These are phyloP conservation scores for Holothuria scabra DNA, from an alignment of 53 echinoderm and acorn worm species.

Conservation along the genomic window DNA sequence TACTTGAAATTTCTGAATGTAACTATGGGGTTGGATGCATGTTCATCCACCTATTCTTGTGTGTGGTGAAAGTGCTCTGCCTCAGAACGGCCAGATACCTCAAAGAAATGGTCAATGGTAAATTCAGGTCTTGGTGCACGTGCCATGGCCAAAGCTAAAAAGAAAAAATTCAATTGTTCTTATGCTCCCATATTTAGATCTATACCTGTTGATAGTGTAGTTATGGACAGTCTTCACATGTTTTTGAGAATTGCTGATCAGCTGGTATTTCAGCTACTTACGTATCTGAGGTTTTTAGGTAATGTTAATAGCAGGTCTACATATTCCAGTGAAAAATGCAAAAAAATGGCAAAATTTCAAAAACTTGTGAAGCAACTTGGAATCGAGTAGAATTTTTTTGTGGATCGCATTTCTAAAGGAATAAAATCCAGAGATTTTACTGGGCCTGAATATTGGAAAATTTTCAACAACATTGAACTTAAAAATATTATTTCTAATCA, in stretches of 20 bases:
- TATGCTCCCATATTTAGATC: constrained; percentile 9
- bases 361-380: constrained; percentile 23
- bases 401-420: constrained; percentile 30
- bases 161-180: too few relatives aligned
- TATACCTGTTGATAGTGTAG: neutral
- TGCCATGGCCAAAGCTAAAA: too few relatives aligned
- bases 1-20: too few relatives aligned
- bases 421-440: constrained; percentile 22
- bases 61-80: too few relatives aligned
- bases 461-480: constrained; percentile 6
- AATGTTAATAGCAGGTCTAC: constrained; percentile 30
- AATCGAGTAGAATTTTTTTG: constrained; percentile 11
- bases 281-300: constrained; percentile 17
- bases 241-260: constrained; percentile 25
- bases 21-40: too few relatives aligned
- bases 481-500: constrained; percentile 10
- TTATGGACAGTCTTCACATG: constrained; percentile 27
- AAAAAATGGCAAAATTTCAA: constrained; percentile 29
- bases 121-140: too few relatives aligned
- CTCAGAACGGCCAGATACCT: too few relatives aligned
- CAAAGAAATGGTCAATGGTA: too few relatives aligned
- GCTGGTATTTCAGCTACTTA: constrained; percentile 6
- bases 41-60: too few relatives aligned
- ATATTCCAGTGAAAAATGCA: constrained; percentile 27
- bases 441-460: constrained; percentile 24